Conservation (phyloP, 2,888 invertebrate genomes). For the Ernsta delagoae region DNA sequence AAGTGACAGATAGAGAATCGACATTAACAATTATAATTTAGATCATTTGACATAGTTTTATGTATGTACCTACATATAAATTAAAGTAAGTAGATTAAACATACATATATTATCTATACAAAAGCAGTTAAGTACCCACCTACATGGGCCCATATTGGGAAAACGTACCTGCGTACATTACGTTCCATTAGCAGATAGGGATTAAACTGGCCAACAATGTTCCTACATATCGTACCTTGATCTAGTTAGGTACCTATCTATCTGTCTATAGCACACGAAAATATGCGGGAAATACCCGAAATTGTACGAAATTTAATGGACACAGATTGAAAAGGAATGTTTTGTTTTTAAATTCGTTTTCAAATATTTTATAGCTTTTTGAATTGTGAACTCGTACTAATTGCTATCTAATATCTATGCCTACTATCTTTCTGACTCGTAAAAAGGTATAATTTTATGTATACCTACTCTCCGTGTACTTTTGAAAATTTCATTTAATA, state of each 20-base stretch:
- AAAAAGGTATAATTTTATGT: no score
- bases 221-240: neutral
- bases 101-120: neutral
- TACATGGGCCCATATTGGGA: constrained; percentile 40
- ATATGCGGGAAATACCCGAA: neutral
- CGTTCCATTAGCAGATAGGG: constrained; percentile 76
- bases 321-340: neutral
- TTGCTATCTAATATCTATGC: no score
- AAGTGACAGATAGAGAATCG: no score
- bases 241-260: neutral
- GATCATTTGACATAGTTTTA: no score
- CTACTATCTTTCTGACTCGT: no score
- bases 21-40: neutral
- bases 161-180: constrained; percentile 54
- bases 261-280: neutral
- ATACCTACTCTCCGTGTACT: no score
- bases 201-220: constrained; percentile 60
- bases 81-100: neutral
- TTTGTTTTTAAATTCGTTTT: neutral
- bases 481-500: no score
- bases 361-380: neutral
- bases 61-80: neutral
- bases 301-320: constrained; percentile 5
- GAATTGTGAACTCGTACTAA: no score
- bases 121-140: constrained; percentile 1